Conservation (phyloP, 2,888 invertebrate genomes). For the Trissolcus japonicus region DNA sequence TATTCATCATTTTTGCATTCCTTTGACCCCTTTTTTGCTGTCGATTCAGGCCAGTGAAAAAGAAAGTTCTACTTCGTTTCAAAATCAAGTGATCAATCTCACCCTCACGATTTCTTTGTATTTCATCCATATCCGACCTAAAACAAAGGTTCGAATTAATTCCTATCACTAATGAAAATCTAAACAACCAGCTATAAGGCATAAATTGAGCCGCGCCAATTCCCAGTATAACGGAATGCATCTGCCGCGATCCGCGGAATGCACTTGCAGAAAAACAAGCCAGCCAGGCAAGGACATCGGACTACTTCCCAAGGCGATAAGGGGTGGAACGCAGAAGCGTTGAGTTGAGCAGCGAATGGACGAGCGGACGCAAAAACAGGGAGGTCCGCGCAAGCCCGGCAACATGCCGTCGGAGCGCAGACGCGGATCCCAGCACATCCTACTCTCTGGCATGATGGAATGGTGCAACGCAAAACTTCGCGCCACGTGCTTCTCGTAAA, state of each 20-base stretch:
- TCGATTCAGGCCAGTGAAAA: slow-evolving; percentile 22
- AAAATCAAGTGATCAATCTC: slow-evolving; percentile 16
- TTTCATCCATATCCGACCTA: slow-evolving; percentile 20
- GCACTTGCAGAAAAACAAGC: slow-evolving; percentile 20
- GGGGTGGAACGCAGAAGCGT: slow-evolving; percentile 51
- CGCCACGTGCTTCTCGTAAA: slow-evolving; percentile 67
- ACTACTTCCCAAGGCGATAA: slow-evolving; percentile 42
- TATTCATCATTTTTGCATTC: slow-evolving; percentile 3
- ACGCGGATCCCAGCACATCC: slow-evolving; percentile 48
- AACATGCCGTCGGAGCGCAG: slow-evolving; percentile 26
- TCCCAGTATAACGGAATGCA: slow-evolving; percentile 21
- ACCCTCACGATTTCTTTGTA: slow-evolving; percentile 18
- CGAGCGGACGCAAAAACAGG: slow-evolving; percentile 28
- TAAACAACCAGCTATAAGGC: slow-evolving; percentile 31
- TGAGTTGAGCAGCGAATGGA: slow-evolving; percentile 41
- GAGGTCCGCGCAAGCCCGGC: slow-evolving; percentile 46
- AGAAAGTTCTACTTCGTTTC: slow-evolving; percentile 13
- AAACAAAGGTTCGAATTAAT: slow-evolving; percentile 38
- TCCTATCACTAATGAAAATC: slow-evolving; percentile 32
- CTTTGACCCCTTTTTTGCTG: background rate
- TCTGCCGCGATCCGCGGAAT: slow-evolving; percentile 21
- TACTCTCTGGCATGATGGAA: slow-evolving; percentile 31
- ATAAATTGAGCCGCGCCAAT: slow-evolving; percentile 36
- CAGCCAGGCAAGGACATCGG: slow-evolving; percentile 36
- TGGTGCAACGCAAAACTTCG: slow-evolving; percentile 48